phyloP scores from a whole-genome alignment of 2,888 invertebrate species.

The Piscicola geometra region DNA sequence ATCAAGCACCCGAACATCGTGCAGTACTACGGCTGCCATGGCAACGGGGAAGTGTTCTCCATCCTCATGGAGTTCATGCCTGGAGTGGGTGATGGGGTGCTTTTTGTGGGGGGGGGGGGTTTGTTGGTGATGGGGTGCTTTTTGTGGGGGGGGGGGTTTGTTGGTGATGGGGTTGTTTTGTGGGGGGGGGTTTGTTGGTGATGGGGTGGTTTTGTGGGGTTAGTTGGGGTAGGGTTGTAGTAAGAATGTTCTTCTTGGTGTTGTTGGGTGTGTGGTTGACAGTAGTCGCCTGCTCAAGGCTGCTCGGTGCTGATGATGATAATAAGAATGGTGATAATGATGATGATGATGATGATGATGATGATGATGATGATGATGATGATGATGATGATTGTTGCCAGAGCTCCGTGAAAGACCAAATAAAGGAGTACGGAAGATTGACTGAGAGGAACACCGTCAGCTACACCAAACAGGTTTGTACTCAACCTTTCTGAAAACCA shows the following conservation, averaged over 20 bases:
- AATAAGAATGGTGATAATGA: constrained; percentile 19
- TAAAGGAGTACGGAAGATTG: constrained; percentile 54
- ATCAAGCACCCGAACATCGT: constrained; percentile 57
- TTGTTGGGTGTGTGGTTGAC: no score
- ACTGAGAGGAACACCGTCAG: constrained; percentile 53
- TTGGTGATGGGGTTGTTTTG: neutral
- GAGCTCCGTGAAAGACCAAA: constrained; percentile 58
- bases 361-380: constrained; percentile 22
- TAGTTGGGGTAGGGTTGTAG: neutral
- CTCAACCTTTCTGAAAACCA: no score
- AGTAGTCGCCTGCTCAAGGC: no score
- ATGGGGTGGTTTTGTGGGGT: neutral
- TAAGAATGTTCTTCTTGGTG: no score
- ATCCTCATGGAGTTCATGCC: constrained; percentile 60
- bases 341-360: constrained; percentile 24
- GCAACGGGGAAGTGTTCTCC: constrained; percentile 50
- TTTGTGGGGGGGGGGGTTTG: neutral
- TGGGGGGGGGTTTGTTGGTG: neutral
- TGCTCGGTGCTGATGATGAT: constrained; percentile 20
- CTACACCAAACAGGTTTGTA: constrained; percentile 55
- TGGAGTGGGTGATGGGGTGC: constrained; percentile 50
- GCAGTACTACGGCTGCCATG: constrained; percentile 55
- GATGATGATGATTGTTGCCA: constrained; percentile 40
- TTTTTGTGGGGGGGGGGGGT: neutral
- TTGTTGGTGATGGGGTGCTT: neutral